phyloP scores from a whole-genome alignment of 2,797 vertebrate species.

The Pseudocheirus occidentalis region DNA sequence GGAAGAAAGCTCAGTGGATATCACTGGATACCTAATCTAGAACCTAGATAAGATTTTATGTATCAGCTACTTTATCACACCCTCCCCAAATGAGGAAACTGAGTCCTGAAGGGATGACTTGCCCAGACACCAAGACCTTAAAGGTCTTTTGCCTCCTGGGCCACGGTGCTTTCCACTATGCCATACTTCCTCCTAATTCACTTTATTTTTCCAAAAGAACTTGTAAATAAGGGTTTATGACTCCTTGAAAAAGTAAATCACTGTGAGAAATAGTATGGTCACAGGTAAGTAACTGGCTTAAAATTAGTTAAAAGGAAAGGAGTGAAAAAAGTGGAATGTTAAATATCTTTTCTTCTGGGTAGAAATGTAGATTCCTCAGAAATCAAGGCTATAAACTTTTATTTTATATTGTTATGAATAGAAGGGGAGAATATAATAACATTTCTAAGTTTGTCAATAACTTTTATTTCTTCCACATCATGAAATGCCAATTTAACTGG shows the following conservation, averaged over 20 bases:
- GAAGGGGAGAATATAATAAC: background rate
- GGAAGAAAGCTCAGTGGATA: slow-evolving; percentile 19
- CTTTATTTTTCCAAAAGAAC: background rate
- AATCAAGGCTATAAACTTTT: background rate
- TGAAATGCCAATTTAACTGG: slow-evolving; percentile 28
- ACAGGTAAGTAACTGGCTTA: background rate
- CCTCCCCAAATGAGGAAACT: slow-evolving; percentile 13
- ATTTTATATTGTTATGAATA: background rate
- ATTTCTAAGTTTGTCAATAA: background rate
- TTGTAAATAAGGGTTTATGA: background rate
- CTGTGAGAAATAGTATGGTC: background rate
- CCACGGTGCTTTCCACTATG: background rate
- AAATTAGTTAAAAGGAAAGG: background rate
- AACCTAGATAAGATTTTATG: background rate
- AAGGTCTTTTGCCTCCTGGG: background rate
- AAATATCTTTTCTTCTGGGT: slow-evolving; percentile 19
- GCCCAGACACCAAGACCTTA: background rate
- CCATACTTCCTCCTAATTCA: background rate
- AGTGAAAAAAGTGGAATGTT: background rate
- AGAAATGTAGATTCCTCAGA: background rate
- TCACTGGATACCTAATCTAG: background rate
- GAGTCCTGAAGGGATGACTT: background rate
- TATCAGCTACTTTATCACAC: background rate
- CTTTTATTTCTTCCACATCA: background rate
- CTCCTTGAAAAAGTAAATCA: background rate